phyloP scores from a whole-genome alignment of 2,113 vertebrate genomes.

The Chaetodon auriga region DNA sequence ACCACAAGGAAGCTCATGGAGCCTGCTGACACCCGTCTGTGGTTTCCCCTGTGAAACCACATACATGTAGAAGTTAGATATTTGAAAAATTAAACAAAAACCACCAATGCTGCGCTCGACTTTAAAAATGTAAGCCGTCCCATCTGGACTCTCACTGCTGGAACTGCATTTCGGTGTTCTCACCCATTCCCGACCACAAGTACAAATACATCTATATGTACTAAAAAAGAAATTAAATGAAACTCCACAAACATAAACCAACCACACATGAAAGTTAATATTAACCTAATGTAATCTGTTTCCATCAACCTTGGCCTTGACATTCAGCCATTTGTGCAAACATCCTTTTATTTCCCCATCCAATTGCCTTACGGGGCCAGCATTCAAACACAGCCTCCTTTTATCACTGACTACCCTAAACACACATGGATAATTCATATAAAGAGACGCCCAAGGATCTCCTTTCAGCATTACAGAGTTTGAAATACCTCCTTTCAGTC shows the following conservation, averaged over 20 bases:
- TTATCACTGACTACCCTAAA: conserved; percentile 24
- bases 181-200: neutral
- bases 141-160: neutral
- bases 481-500: conserved; percentile 38
- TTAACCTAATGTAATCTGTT: neutral
- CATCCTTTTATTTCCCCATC: conserved; percentile 16
- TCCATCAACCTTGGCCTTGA: neutral
- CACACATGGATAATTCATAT: conserved; percentile 50
- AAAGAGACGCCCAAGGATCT: conserved; percentile 35
- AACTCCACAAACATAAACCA: neutral
- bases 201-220: neutral
- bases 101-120: no score
- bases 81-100: no score
- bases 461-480: conserved; percentile 25
- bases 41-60: no score
- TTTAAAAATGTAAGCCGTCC: neutral
- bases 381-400: conserved; percentile 27
- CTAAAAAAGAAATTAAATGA: neutral
- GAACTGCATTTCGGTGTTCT: neutral
- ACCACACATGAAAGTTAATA: neutral
- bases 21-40: no score
- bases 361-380: neutral
- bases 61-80: no score
- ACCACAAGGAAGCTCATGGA: no score
- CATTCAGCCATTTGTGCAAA: neutral